These are phyloP conservation scores for Seriola dumerili DNA, from an alignment of 2,113 vertebrate genomes.

Conservation along the genomic window DNA sequence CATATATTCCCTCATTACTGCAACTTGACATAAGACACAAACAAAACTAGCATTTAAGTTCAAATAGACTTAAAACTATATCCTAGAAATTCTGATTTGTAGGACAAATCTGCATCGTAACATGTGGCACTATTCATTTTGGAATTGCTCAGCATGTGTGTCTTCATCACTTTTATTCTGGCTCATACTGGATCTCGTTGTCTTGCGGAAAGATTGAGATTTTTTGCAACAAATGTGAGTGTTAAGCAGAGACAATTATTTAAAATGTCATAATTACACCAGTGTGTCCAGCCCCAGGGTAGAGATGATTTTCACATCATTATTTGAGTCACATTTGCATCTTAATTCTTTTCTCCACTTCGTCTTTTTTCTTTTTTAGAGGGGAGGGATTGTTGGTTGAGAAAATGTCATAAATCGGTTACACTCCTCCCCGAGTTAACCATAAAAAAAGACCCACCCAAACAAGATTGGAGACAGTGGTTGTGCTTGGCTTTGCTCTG, in stretches of 20 bases:
- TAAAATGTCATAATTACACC: constrained; percentile 16
- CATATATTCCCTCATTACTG: background rate
- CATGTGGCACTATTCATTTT: too few relatives aligned
- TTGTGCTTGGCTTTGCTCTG: constrained; percentile 70
- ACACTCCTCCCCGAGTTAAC: constrained; percentile 76
- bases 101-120: background rate
- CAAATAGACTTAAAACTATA: background rate
- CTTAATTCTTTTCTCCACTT: constrained; percentile 5
- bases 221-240: background rate
- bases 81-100: too few relatives aligned
- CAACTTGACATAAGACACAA: background rate
- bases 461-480: constrained; percentile 78
- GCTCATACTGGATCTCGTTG: too few relatives aligned
- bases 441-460: constrained; percentile 81
- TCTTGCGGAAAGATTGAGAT: background rate
- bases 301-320: background rate
- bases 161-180: too few relatives aligned
- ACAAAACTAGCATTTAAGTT: background rate
- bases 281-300: constrained; percentile 4
- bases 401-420: constrained; percentile 67
- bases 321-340: constrained; percentile 26
- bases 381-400: constrained; percentile 46
- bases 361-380: constrained; percentile 1
- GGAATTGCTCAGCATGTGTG: too few relatives aligned
- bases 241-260: background rate